Conservation (phyloP, 2,888 invertebrate genomes). For the Geophilus truncorum region DNA sequence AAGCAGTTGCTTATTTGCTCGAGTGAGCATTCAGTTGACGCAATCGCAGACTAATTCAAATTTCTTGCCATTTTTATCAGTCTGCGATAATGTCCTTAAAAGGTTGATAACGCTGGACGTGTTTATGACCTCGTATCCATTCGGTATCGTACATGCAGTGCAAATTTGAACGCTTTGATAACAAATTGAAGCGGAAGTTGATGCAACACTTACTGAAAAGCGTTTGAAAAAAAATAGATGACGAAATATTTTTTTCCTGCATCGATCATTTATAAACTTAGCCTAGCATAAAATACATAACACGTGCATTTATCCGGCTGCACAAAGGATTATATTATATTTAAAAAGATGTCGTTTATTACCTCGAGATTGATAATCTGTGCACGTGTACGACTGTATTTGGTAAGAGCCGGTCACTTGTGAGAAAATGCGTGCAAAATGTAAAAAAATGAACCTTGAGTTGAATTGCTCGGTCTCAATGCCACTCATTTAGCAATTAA, state of each 20-base stretch:
- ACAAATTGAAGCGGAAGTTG: neutral
- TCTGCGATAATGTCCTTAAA: neutral
- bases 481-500: neutral
- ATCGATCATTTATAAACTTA: neutral
- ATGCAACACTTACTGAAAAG: neutral
- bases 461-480: neutral
- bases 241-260: neutral
- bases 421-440: neutral
- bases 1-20: neutral
- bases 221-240: neutral
- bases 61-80: neutral
- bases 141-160: neutral
- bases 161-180: conserved; percentile 1
- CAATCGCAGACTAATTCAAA: neutral
- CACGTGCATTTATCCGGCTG: neutral
- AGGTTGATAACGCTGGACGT: neutral
- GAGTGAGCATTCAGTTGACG: neutral
- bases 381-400: neutral
- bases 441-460: neutral
- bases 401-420: neutral
- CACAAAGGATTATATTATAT: neutral
- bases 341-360: conserved; percentile 10
- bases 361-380: neutral
- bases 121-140: neutral
- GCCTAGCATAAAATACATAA: neutral